A percentile compares a stretch with the other conserved stretches of the same genome.
Conservation (phyloP, 2,797 vertebrate genomes). For the Monodelphis domestica region DNA sequence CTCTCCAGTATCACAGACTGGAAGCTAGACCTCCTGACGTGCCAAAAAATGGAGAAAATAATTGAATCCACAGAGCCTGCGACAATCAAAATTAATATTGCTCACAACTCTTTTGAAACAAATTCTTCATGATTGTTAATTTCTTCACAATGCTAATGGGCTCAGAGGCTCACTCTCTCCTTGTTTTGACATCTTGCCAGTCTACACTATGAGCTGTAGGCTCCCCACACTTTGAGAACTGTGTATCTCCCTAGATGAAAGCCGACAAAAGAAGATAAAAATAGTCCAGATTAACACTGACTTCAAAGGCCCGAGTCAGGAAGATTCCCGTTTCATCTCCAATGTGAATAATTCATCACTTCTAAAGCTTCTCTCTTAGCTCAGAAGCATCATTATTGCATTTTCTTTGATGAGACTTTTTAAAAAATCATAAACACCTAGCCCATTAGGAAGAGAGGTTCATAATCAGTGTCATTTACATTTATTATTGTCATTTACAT, state of each 20-base stretch:
- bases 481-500: not conserved
- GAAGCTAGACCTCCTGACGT: not conserved
- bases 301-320: slow-evolving; percentile 80
- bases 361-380: slow-evolving; percentile 64
- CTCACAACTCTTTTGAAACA: rapidly evolving
- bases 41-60: not conserved
- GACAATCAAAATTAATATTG: rapidly evolving
- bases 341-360: slow-evolving; percentile 82
- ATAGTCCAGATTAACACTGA: slow-evolving; percentile 77
- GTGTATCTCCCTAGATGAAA: slow-evolving; percentile 78
- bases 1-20: rapidly evolving
- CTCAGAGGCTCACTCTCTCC: slow-evolving; percentile 41
- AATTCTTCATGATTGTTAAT: not conserved
- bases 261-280: slow-evolving; percentile 76
- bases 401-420: slow-evolving; percentile 78
- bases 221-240: slow-evolving; percentile 51
- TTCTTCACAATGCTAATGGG: slow-evolving; percentile 55
- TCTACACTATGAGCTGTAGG: slow-evolving; percentile 57
- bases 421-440: slow-evolving; percentile 60
- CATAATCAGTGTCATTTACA: not conserved
- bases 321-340: slow-evolving; percentile 75
- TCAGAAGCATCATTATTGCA: slow-evolving; percentile 77
- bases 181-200: slow-evolving; percentile 70
- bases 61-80: not conserved
- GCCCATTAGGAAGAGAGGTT: slow-evolving; percentile 59